Conservation (phyloP, 2,797 vertebrate genomes). For the Notolepis coatsorum region DNA sequence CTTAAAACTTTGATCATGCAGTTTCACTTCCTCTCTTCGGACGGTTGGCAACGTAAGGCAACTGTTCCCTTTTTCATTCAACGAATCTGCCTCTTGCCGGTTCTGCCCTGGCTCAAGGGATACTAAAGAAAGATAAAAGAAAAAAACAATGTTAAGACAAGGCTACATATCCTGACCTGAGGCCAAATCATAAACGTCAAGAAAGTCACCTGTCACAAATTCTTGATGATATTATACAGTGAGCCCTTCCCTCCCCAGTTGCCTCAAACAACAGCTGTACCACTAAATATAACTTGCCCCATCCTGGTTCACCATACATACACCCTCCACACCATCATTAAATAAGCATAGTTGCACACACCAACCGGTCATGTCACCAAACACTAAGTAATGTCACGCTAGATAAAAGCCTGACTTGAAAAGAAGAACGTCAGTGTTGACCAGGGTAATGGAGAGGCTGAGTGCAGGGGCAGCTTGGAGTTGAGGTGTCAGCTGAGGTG, state of each 20-base stretch:
- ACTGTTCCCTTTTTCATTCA: slow-evolving; percentile 14
- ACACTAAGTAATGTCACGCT: not conserved
- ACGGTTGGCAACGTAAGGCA: not conserved
- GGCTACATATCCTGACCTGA: slow-evolving; percentile 1
- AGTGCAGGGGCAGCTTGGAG: too few species aligned
- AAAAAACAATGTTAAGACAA: not conserved
- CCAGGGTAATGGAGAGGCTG: too few species aligned
- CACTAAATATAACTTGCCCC: slow-evolving; percentile 69
- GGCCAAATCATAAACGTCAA: not conserved
- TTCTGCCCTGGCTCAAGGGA: slow-evolving; percentile 9
- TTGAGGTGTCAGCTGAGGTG: too few species aligned
- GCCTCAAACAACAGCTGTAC: slow-evolving; percentile 63
- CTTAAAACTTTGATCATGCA: slow-evolving; percentile 3
- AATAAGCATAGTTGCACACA: not conserved
- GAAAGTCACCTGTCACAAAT: not conserved
- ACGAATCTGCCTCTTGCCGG: slow-evolving; percentile 11
- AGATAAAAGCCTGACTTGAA: not conserved
- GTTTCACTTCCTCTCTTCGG: slow-evolving; percentile 35
- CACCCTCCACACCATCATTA: slow-evolving; percentile 18
- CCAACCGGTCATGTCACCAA: not conserved
- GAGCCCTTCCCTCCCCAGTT: slow-evolving; percentile 29
- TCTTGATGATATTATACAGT: not conserved
- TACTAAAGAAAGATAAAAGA: slow-evolving; percentile 25
- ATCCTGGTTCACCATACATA: slow-evolving; percentile 25
- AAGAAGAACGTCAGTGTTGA: too few species aligned